Conservation (phyloP, 1,140 invertebrate genomes). For the Cepaea nemoralis region DNA sequence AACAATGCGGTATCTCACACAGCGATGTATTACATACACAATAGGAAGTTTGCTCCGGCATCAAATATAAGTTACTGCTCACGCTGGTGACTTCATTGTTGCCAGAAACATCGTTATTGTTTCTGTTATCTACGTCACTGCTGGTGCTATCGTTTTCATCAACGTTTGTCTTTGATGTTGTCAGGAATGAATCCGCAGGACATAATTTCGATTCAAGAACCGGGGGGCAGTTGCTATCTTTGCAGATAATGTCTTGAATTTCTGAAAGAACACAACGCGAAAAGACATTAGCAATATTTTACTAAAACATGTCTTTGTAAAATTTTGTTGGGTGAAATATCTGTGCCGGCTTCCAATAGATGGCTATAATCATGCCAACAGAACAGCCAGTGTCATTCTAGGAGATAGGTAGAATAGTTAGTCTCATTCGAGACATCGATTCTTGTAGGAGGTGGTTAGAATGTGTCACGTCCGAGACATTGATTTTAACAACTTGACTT, state of each 20-base stretch:
- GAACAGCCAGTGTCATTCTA: no score
- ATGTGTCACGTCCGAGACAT: no score
- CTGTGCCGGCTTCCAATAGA: no score
- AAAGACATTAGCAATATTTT: no score
- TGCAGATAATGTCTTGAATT: background rate
- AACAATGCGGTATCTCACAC: background rate
- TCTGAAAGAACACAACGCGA: background rate
- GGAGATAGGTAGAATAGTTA: no score
- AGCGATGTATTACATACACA: slow-evolving; percentile 10
- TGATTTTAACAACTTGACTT: no score
- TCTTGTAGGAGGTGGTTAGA: no score
- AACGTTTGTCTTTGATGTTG: background rate
- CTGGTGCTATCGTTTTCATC: background rate
- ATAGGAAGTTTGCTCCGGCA: background rate
- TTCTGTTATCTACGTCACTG: background rate
- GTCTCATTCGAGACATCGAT: no score
- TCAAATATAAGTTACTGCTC: background rate
- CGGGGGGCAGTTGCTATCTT: background rate
- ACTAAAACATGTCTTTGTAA: no score
- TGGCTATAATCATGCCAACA: no score
- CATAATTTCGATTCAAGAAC: background rate
- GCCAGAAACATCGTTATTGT: background rate
- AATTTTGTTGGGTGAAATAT: no score
- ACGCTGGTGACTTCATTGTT: background rate
- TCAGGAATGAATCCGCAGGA: background rate